Evolutionary conservation across 2,888 invertebrate species (phyloP).

Genomic region (Coenonympha glycerion): DNA sequence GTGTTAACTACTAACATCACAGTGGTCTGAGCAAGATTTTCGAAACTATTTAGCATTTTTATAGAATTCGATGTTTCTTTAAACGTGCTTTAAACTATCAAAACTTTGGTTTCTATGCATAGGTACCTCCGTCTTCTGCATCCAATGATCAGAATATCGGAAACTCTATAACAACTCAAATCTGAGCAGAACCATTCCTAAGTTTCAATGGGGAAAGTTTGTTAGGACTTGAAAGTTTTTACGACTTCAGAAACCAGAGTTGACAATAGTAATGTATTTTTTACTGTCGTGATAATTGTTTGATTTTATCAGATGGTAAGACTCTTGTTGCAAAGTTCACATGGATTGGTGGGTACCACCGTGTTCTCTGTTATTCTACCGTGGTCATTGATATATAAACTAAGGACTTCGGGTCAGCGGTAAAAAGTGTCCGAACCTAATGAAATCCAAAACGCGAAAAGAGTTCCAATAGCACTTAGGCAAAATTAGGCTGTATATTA

Average conservation of each 20-base stretch:
- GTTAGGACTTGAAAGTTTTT: neutral
- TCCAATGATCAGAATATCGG: neutral
- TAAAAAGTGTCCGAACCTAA: too few relatives aligned
- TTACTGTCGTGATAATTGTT: neutral
- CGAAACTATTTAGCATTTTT: neutral
- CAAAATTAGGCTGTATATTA: too few relatives aligned
- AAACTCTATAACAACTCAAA: conserved; percentile 6
- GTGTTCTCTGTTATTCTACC: too few relatives aligned
- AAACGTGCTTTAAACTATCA: neutral
- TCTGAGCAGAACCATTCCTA: neutral
- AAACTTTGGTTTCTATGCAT: neutral
- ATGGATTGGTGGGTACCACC: too few relatives aligned
- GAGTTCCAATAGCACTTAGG: too few relatives aligned
- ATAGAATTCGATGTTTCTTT: too few relatives aligned
- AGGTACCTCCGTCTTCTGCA: neutral
- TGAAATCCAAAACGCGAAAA: too few relatives aligned
- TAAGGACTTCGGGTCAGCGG: too few relatives aligned
- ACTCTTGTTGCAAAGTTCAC: too few relatives aligned
- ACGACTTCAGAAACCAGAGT: conserved; percentile 3
- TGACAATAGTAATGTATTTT: conserved; percentile 6
- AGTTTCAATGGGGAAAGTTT: conserved; percentile 5
- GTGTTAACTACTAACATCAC: too few relatives aligned
- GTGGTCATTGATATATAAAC: too few relatives aligned
- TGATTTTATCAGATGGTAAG: too few relatives aligned
- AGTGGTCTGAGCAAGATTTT: neutral